Evolutionary conservation across 2,888 invertebrate genomes (phyloP).

Genomic region (Herminia tarsipennalis): DNA sequence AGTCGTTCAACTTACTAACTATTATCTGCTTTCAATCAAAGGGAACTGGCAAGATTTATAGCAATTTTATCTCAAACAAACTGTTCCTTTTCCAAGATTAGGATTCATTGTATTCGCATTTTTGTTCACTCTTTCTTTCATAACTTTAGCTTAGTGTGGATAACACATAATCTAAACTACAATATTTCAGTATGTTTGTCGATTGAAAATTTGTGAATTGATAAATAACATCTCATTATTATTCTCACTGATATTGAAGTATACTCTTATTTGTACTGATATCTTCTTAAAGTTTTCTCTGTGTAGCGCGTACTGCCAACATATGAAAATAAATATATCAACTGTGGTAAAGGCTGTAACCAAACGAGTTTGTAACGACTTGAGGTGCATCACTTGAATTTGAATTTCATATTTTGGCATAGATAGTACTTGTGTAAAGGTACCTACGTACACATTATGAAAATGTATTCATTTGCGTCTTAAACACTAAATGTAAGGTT

Average conservation of each 20-base stretch:
- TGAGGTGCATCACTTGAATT: constrained; percentile 60
- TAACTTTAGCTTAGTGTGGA: neutral
- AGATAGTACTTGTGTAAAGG: constrained; percentile 44
- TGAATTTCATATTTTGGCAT: constrained; percentile 63
- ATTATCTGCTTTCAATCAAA: constrained; percentile 33
- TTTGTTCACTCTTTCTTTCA: constrained; percentile 3
- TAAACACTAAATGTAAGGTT: constrained; percentile 11
- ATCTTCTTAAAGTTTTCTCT: constrained; percentile 18
- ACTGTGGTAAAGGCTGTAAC: constrained; percentile 47
- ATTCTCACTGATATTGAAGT: constrained; percentile 12
- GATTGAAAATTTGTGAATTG: neutral
- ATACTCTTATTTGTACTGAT: constrained; percentile 16
- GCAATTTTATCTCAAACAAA: constrained; percentile 27
- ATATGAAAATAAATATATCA: constrained; percentile 44
- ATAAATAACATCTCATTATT: constrained; percentile 5
- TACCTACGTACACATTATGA: constrained; percentile 16
- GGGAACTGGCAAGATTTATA: constrained; percentile 35
- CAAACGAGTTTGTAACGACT: constrained; percentile 71
- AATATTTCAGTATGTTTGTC: neutral
- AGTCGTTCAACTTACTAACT: constrained; percentile 21
- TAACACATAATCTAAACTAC: constrained; percentile 5
- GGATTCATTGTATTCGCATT: constrained; percentile 13
- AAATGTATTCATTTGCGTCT: constrained; percentile 20
- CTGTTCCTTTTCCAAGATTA: constrained; percentile 20
- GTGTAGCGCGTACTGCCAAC: constrained; percentile 16